Base-by-base conservation (phyloP, 2,888 invertebrate species). In the Lysandra coridon region DNA sequence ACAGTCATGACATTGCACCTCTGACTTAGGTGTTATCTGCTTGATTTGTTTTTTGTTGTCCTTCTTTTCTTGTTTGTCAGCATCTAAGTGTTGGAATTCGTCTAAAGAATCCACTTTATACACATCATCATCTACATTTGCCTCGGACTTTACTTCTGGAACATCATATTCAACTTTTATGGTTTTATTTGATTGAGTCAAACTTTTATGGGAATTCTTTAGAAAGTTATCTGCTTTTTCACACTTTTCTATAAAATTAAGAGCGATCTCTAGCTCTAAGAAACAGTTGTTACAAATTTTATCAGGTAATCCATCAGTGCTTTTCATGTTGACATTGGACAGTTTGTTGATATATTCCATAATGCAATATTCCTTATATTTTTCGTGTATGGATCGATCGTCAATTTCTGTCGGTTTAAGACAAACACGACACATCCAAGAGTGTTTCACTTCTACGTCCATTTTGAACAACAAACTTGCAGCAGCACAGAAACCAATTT, bases 221-320 rank as follows among this genome's bases (percentile, higher is more conserved):
- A 40, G 81, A 81, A 33, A 57, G 10, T 78, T 82, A 79, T 73
- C 83, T 80, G 40, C 79, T 78, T 44, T 79, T 78, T 60, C 88
- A 83, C 93, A 94, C 81, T 90, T 91, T 30, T 85, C 83, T 82
- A 89, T 92, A 80, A 94, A 93, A 44, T 84, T 85, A 7, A 91
- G 80, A 0, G 90, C 90, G 1, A 85, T 87, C 78, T 92, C 89
- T 0, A 94, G 85, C 79, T 91, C 90, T 6, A 87, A 57, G 17
- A 91, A 86, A 82, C 94, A 94, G 10, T 84, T 83, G 0, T 85
- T 84, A 81, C 94, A 94, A 82, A 94, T 92, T 81, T 82, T 86
- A 49, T 87, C 84, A 0, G 94, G 93, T n/a, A 91, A 84, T 0
- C 89, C 89, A 81, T 93, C 93, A 6, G 85, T 86, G 81, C 86